phyloP scores from a whole-genome alignment of 2,888 invertebrate genomes.

The Phalera bucephala region DNA sequence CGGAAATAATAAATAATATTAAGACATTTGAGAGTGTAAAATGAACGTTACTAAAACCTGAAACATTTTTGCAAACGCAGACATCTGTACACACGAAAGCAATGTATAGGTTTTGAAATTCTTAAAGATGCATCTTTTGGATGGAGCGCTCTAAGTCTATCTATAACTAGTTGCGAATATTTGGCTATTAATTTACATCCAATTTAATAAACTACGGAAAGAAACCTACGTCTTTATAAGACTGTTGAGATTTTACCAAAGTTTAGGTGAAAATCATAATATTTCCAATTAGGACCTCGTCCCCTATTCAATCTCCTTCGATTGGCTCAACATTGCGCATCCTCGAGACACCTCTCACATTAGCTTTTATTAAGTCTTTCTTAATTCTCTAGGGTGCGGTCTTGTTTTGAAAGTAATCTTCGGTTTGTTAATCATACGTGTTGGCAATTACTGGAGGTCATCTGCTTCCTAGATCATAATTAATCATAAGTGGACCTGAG shows the following conservation, averaged over 20 bases:
- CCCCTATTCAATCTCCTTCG: not conserved
- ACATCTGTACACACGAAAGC: too few relatives aligned
- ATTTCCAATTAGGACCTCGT: not conserved
- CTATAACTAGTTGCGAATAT: too few relatives aligned
- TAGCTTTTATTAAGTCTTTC: too few relatives aligned
- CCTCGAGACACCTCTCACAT: not conserved
- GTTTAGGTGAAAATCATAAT: too few relatives aligned
- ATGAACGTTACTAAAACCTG: not conserved
- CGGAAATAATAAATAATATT: too few relatives aligned
- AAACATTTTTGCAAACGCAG: not conserved
- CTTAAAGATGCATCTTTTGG: too few relatives aligned
- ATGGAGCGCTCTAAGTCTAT: too few relatives aligned
- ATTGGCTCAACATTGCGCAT: not conserved
- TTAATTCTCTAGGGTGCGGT: conserved; percentile 15
- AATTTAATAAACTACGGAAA: too few relatives aligned
- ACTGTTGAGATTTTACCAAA: too few relatives aligned
- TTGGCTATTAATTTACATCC: too few relatives aligned
- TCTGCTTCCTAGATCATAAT: conserved; percentile 10
- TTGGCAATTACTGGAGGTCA: conserved; percentile 10
- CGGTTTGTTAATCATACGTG: conserved; percentile 4
- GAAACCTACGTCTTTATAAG: too few relatives aligned
- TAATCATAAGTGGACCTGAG: conserved; percentile 1
- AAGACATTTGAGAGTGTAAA: not conserved
- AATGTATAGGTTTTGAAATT: too few relatives aligned
- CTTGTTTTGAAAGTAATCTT: conserved; percentile 3